These are phyloP conservation scores for Drosophila bunnanda DNA, from an alignment of 2,888 invertebrate genomes.

Conservation along the genomic window DNA sequence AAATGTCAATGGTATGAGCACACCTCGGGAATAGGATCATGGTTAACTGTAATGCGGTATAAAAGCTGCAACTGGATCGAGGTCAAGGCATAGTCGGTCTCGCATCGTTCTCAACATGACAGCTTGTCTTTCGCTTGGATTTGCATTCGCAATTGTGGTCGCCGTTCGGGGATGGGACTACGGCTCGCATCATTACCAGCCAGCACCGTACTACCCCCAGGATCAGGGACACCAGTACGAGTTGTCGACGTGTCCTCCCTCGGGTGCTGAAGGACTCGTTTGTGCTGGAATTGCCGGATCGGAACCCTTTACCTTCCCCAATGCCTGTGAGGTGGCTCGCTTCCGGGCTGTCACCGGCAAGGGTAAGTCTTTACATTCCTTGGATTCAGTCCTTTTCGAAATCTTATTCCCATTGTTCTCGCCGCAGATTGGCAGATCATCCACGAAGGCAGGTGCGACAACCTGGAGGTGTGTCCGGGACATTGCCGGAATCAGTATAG, in stretches of 20 bases:
- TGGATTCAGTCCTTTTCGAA: rapidly evolving
- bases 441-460: conserved; percentile 28
- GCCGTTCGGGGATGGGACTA: conserved; percentile 27
- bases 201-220: conserved; percentile 17
- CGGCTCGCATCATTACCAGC: conserved; percentile 18
- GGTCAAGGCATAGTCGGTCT: conserved; percentile 44
- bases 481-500: conserved; percentile 17
- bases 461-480: conserved; percentile 29
- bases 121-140: background rate
- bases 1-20: conserved; percentile 41
- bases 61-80: conserved; percentile 22
- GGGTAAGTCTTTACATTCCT: background rate
- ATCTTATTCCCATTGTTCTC: too few species aligned
- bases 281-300: conserved; percentile 28
- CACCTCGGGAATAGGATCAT: conserved; percentile 17
- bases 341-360: conserved; percentile 20
- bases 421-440: conserved; percentile 35
- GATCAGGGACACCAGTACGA: conserved; percentile 1
- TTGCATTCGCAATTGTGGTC: conserved; percentile 17
- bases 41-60: conserved; percentile 14
- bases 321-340: conserved; percentile 34
- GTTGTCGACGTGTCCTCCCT: conserved; percentile 12
- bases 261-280: conserved; percentile 14
- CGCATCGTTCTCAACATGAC: conserved; percentile 44
- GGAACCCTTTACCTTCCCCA: conserved; percentile 32